Evolutionary conservation across 2,888 invertebrate species (phyloP).

Genomic region (Protonemura montana): DNA sequence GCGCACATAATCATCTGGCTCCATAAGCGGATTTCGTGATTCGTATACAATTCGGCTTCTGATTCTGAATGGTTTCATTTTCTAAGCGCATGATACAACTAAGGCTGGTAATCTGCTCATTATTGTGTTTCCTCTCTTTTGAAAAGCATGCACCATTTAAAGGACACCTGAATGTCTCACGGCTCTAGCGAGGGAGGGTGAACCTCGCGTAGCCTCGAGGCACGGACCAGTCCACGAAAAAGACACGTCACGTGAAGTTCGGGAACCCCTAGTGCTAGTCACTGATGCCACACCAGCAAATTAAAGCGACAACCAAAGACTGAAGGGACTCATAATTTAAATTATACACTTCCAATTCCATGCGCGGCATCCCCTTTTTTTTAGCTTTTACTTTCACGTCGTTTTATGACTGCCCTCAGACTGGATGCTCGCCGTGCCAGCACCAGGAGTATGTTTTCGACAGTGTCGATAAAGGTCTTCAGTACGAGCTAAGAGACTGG

Average conservation of each 20-base stretch:
- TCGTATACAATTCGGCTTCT: slow-evolving; percentile 37
- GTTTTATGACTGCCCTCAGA: not conserved
- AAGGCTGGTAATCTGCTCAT: slow-evolving; percentile 30
- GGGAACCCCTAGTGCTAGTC: too few relatives aligned
- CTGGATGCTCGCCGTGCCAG: not conserved
- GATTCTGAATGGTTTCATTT: slow-evolving; percentile 10
- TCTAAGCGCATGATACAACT: slow-evolving; percentile 27
- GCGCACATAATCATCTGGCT: slow-evolving; percentile 35
- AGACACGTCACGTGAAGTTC: not conserved
- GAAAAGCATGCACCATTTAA: slow-evolving; percentile 9
- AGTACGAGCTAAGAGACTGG: slow-evolving; percentile 34
- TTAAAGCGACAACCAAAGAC: not conserved
- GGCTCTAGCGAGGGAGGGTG: too few relatives aligned
- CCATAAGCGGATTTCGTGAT: slow-evolving; percentile 33
- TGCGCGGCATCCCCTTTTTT: not conserved
- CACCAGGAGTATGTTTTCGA: slow-evolving; percentile 9
- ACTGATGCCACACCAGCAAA: not conserved
- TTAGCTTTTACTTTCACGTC: not conserved
- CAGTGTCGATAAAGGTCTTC: slow-evolving; percentile 13
- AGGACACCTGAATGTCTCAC: slow-evolving; percentile 19
- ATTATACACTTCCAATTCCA: not conserved
- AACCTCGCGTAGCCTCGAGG: too few relatives aligned
- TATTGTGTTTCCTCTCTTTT: slow-evolving; percentile 14
- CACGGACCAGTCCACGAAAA: not conserved
- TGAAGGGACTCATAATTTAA: not conserved